A percentile compares a stretch with the other conserved stretches of the same genome.
Evolutionary conservation across 2,888 invertebrate genomes (phyloP).

Genomic region (Melanophora roralis): DNA sequence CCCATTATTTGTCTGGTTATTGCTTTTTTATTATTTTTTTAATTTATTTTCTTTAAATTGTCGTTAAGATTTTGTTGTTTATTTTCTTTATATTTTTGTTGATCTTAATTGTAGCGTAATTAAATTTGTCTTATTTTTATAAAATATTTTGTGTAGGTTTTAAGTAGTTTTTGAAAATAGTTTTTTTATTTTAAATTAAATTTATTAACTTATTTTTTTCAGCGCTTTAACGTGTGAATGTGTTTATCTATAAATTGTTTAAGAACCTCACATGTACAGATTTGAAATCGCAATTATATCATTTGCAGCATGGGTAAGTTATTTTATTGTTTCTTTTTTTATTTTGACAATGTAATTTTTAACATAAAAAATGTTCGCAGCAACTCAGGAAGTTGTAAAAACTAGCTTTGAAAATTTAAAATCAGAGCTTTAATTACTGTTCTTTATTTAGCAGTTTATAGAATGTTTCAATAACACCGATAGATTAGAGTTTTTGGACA

Average conservation of each 20-base stretch:
- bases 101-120: constrained; percentile 29
- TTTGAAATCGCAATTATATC: neutral
- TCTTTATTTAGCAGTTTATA: too few species aligned
- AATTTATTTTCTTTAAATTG: constrained; percentile 23
- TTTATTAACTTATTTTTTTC: neutral
- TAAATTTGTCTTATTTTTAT: constrained; percentile 27
- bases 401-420: too few species aligned
- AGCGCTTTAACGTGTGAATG: neutral
- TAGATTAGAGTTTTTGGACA: too few species aligned
- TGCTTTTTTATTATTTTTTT: too few species aligned
- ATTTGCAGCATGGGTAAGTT: constrained; percentile 10
- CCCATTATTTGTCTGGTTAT: constrained; percentile 13
- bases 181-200: neutral
- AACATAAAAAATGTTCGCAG: too few species aligned
- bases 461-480: too few species aligned
- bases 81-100: constrained; percentile 10
- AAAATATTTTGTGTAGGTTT: constrained; percentile 41
- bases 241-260: too few species aligned
- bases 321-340: too few species aligned
- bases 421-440: too few species aligned
- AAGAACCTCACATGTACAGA: too few species aligned
- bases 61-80: neutral
- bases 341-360: too few species aligned
- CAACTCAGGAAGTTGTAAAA: too few species aligned
- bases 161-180: neutral